Percentiles rank a stretch among this genome's conserved stretches.
Evolutionary conservation across 2,888 invertebrate genomes (phyloP).

Genomic region (Drosophila flavopinicola): DNA sequence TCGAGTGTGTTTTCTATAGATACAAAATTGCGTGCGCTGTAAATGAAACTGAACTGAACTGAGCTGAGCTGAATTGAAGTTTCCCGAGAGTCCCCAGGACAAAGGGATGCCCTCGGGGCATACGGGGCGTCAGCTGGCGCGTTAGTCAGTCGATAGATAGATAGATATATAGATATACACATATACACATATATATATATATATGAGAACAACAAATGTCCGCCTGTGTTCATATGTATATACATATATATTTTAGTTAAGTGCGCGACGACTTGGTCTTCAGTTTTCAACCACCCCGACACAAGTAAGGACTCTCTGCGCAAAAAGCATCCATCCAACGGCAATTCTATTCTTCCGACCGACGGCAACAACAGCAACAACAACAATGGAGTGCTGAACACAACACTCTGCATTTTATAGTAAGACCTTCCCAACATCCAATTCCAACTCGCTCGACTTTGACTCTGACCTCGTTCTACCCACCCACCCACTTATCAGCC

Average conservation of each 20-base stretch:
- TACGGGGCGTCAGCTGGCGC: conserved; percentile 64
- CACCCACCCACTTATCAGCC: not conserved
- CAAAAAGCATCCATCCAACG: conserved; percentile 60
- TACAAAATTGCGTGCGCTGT: conserved; percentile 74
- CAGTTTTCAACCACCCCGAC: conserved; percentile 49
- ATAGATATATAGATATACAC: conserved; percentile 16
- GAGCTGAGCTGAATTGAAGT: conserved; percentile 20
- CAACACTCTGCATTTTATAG: conserved; percentile 57
- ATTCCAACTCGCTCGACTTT: conserved; percentile 22
- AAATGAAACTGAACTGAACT: conserved; percentile 50
- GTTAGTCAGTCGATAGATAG: conserved; percentile 66
- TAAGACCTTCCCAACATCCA: conserved; percentile 10
- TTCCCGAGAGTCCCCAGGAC: conserved; percentile 2
- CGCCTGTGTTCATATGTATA: conserved; percentile 6
- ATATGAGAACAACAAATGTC: conserved; percentile 10
- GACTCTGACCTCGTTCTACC: conserved; percentile 43
- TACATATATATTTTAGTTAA: conserved; percentile 33
- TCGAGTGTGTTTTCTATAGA: conserved; percentile 43
- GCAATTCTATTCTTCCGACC: conserved; percentile 70
- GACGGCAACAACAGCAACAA: conserved; percentile 55
- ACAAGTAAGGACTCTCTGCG: conserved; percentile 25
- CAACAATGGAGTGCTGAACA: conserved; percentile 38
- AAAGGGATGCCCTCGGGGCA: conserved; percentile 30
- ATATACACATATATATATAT: conserved; percentile 2
- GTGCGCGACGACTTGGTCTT: conserved; percentile 34